These are phyloP conservation scores for Solenopsis fugax DNA, from an alignment of 1,140 invertebrate genomes.

Conservation along the genomic window DNA sequence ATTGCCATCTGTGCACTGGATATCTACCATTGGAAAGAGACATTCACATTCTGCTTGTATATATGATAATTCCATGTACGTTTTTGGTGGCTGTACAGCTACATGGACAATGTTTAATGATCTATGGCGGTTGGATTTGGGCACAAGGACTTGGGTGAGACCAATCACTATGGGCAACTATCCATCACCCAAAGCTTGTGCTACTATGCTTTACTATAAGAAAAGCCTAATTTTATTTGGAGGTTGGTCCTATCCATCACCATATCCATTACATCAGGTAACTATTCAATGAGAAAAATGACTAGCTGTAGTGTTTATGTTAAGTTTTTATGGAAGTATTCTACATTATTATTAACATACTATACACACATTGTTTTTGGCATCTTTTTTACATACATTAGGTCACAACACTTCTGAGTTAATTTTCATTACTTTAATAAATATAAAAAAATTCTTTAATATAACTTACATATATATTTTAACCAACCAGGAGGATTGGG, in stretches of 20 bases:
- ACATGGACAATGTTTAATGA: conserved; percentile 98
- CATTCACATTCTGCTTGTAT: conserved; percentile 97
- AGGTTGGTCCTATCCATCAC: conserved; percentile 97
- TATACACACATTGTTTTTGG: too few species aligned
- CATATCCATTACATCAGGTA: conserved; percentile 96
- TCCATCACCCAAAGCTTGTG: conserved; percentile 98
- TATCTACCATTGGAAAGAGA: conserved; percentile 93
- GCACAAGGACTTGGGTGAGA: conserved; percentile 93
- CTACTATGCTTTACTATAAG: conserved; percentile 95
- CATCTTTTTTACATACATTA: too few species aligned
- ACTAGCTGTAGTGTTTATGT: too few species aligned
- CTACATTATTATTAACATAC: background rate
- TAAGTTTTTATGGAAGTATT: background rate
- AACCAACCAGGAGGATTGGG: too few species aligned
- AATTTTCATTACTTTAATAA: too few species aligned
- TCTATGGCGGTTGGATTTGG: conserved; percentile 97
- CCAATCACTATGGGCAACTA: conserved; percentile 94
- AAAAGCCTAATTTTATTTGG: conserved; percentile 96
- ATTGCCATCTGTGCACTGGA: conserved; percentile 86
- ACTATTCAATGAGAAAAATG: background rate
- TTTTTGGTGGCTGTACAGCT: conserved; percentile 98
- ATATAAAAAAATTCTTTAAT: too few species aligned
- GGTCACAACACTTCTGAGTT: too few species aligned
- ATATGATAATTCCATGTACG: conserved; percentile 94
- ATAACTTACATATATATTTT: too few species aligned